Conservation (phyloP, 1,140 invertebrate species). For the Calliphora vicina region DNA sequence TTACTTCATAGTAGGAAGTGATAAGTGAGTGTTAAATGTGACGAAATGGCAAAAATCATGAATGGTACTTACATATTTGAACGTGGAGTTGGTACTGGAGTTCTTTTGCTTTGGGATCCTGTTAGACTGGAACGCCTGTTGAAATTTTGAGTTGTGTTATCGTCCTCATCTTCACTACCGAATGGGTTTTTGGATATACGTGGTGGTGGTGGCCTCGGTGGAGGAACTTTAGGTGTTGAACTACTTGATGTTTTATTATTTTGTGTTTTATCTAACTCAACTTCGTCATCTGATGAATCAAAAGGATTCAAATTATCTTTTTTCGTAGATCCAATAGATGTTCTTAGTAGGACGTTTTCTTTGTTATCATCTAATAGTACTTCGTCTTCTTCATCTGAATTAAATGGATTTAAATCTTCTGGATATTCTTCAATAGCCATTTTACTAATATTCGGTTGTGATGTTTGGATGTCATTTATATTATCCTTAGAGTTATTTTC, state of each 20-base stretch:
- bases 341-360: constrained; percentile 61
- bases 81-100: constrained; percentile 69
- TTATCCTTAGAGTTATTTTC: constrained; percentile 36
- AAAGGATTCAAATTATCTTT: constrained; percentile 70
- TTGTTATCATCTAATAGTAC: constrained; percentile 38
- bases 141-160: constrained; percentile 56
- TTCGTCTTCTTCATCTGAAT: constrained; percentile 69
- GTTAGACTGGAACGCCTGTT: constrained; percentile 40
- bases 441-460: constrained; percentile 31
- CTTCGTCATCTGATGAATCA: constrained; percentile 68
- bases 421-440: constrained; percentile 68
- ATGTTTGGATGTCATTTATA: neutral
- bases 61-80: constrained; percentile 62
- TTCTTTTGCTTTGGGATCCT: constrained; percentile 42
- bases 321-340: constrained; percentile 39
- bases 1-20: no score
- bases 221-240: constrained; percentile 39
- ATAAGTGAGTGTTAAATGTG: no score
- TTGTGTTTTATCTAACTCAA: constrained; percentile 58
- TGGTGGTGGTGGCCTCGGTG: constrained; percentile 47
- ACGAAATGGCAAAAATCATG: no score
- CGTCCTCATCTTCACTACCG: constrained; percentile 71
- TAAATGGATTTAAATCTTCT: constrained; percentile 81
- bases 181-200: constrained; percentile 73
- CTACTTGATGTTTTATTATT: constrained; percentile 19